These are phyloP conservation scores for Phengaris arion DNA, from an alignment of 2,888 invertebrate genomes.

Conservation along the genomic window DNA sequence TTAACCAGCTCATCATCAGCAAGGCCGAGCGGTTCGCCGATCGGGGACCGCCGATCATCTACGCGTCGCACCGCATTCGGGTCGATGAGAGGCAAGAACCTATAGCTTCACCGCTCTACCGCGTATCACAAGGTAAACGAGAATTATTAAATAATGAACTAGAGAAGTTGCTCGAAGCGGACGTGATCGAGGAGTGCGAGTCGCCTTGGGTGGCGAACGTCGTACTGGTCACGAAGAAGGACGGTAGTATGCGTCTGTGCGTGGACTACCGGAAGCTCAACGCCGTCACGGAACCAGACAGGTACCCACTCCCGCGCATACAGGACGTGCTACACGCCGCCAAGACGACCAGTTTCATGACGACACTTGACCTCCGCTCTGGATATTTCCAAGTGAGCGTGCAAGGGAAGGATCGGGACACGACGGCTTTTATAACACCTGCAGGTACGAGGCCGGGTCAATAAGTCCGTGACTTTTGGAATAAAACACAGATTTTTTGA, in stretches of 20 bases:
- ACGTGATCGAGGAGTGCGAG: constrained; percentile 41
- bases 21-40: too few relatives aligned
- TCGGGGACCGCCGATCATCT: too few relatives aligned
- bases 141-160: too few relatives aligned
- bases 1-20: too few relatives aligned
- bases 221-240: constrained; percentile 43
- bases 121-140: too few relatives aligned
- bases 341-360: constrained; percentile 40
- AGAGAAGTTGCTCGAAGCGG: constrained; percentile 19
- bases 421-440: constrained; percentile 39
- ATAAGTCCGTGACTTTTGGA: too few relatives aligned
- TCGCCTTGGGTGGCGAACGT: constrained; percentile 43
- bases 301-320: constrained; percentile 42
- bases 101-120: too few relatives aligned
- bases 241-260: constrained; percentile 42
- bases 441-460: too few relatives aligned
- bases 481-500: too few relatives aligned
- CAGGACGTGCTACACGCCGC: constrained; percentile 43
- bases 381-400: constrained; percentile 42
- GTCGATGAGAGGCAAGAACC: background rate
- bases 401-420: constrained; percentile 35
- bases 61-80: too few relatives aligned
- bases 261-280: constrained; percentile 47
- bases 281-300: constrained; percentile 43
- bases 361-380: constrained; percentile 38